Evolutionary conservation across 2,888 invertebrate species (phyloP), one percentile per base, ranked within the genome.

Genomic region (Bellardia bayeri): DNA sequence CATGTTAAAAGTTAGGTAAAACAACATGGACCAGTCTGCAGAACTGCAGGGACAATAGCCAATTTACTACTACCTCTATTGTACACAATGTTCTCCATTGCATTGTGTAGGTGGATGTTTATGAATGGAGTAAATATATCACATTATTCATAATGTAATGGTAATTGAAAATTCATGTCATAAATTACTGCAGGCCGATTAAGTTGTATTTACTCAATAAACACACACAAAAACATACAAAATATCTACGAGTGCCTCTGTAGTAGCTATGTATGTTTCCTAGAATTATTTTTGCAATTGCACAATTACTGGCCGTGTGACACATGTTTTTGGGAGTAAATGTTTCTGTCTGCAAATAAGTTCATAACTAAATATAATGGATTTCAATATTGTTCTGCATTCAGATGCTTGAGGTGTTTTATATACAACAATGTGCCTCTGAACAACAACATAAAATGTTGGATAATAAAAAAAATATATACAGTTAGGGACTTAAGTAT

Each of bases 161-260:
- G 78, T 87, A 89, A 89, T 89, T 89, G 89, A 87, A 89, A 90
- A 89, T 89, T 69, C 92, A 91, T 91, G 92, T 92, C 90, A 90
- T 90, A 91, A 90, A 89, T 89, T 85, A 88, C 92, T 90, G 71
- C 75, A 61, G 87, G 90, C 82, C 72, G 80, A 90, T 89, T 86
- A 89, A 91, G 82, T 89, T 85, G 80, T 76, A 85, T 81, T 90
- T 64, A 76, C 80, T 81, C 69, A 63, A 85, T 64, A 75, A 75
- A 81, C 37, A 64, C 30, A 33, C 40, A 66, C 9, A 83, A 63
- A 71, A 68, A 37, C 71, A 51, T 13, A 42, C 7, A 6, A 78
- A 51, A 45, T 51, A 56, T 71, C 49, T 37, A 72, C 23, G 11
- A 63, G 37, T 40, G 71, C 6, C 51, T 2, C 37, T 16, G 23